phyloP scores from a whole-genome alignment of 2,797 vertebrate genomes.

The Tadarida brasiliensis region DNA sequence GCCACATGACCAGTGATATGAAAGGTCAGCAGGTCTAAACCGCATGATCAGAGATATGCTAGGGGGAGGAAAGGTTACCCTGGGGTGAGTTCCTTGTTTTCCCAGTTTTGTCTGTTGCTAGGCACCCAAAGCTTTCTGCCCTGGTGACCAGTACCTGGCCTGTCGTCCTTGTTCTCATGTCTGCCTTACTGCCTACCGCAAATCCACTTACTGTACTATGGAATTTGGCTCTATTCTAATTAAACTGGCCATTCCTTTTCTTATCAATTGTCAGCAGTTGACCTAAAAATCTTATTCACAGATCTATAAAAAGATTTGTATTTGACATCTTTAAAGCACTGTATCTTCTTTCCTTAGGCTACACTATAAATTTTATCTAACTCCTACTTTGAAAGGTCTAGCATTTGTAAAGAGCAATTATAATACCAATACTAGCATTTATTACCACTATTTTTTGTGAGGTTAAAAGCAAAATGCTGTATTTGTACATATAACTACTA shows the following conservation, averaged over 20 bases:
- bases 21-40: neutral
- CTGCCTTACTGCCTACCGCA: neutral
- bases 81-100: neutral
- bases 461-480: neutral
- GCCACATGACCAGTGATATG: neutral
- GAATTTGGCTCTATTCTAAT: neutral
- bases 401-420: neutral
- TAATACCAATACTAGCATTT: neutral
- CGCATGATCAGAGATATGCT: neutral
- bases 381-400: conserved; percentile 6
- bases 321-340: neutral
- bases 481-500: neutral
- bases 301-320: neutral
- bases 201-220: neutral
- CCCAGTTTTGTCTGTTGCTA: neutral
- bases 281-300: neutral
- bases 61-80: neutral
- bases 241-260: neutral
- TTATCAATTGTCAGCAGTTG: neutral
- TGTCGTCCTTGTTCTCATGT: neutral
- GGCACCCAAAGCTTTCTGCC: neutral
- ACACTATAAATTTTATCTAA: neutral
- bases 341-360: neutral
- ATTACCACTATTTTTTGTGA: neutral
- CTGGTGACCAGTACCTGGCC: neutral